Conservation (phyloP, 2,888 invertebrate species). For the Drosophila antonietae region DNA sequence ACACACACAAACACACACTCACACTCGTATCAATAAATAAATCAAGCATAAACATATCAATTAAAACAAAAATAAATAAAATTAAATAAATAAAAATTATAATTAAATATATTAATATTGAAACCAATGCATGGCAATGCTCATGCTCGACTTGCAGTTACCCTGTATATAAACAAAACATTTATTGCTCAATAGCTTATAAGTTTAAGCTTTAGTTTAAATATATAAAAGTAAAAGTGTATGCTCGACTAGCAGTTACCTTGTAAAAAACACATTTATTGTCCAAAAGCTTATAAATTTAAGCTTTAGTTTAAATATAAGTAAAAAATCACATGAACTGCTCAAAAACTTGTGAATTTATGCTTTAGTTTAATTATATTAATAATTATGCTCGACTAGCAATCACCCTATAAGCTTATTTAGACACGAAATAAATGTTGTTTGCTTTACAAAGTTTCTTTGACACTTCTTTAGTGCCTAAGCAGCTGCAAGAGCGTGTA, state of each 20-base stretch:
- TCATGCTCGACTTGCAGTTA: background rate
- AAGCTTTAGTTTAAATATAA: background rate
- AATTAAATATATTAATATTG: background rate
- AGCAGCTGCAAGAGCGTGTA: too few species aligned
- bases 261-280: background rate
- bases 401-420: background rate
- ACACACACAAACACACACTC: background rate
- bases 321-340: too few species aligned
- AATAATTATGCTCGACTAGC: background rate
- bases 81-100: conserved; percentile 13
- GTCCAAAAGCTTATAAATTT: background rate
- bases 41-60: conserved; percentile 59
- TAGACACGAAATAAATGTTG: background rate
- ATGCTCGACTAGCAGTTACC: background rate
- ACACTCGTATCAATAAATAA: conserved; percentile 38
- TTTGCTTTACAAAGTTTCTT: background rate
- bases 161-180: background rate
- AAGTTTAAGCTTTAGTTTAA: too few species aligned
- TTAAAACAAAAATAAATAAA: conserved; percentile 37
- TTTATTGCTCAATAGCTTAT: too few species aligned
- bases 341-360: too few species aligned
- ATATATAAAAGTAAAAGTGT: too few species aligned
- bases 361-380: too few species aligned
- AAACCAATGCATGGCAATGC: background rate
- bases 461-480: background rate